Base-by-base conservation (phyloP, 2,888 invertebrate species). In the Dolomedes plantarius region DNA sequence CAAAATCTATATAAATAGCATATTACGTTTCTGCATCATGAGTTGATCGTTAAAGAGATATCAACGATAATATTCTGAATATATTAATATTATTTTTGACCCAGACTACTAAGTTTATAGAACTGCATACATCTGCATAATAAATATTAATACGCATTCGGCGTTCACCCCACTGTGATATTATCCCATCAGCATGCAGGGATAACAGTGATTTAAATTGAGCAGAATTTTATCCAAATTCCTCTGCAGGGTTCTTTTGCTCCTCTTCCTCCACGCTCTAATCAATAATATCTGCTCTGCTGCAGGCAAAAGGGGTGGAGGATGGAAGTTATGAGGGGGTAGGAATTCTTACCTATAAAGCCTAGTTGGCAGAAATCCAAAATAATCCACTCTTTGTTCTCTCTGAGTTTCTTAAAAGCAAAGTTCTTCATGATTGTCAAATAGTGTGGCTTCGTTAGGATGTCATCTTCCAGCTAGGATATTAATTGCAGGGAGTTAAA, bases 321-420 rank as follows among this genome's bases (percentile, higher is more conserved):
- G 13, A 13, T 7, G 56, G 29, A 39, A 83, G 76, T 76, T 83
- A 83, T 76, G 77, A 62, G 81, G 67, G 75, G 76, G 68, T 67
- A 74, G 72, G 23, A 5, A 16, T 5, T 23, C 87, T 83, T 77
- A 88, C 88, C 88, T 89, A 98, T 98, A 90, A 98, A 98, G 50
- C 98, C 98, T 6, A 98, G 93, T 88, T 95, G 95, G 91, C 98
- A 98, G 92, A 97, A 98, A 91, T 98, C 98, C 77, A 98, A 92
- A 77, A 97, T 94, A 90, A 98, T 94, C 98, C 98, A 99, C 29
- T 94, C 93, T 36, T 95, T 93, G 89, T 95, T 95, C 88, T 93
- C 93, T 27, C 94, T 93, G 72, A 95, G 95, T 91, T 95, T 95
- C 90, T 95, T 94, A 11, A 95, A 92, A n/a, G 96, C 96, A 91